Evolutionary conservation across 1,140 invertebrate genomes (phyloP), one percentile per base, ranked within the genome.

Genomic region (Ceratina calcarata): DNA sequence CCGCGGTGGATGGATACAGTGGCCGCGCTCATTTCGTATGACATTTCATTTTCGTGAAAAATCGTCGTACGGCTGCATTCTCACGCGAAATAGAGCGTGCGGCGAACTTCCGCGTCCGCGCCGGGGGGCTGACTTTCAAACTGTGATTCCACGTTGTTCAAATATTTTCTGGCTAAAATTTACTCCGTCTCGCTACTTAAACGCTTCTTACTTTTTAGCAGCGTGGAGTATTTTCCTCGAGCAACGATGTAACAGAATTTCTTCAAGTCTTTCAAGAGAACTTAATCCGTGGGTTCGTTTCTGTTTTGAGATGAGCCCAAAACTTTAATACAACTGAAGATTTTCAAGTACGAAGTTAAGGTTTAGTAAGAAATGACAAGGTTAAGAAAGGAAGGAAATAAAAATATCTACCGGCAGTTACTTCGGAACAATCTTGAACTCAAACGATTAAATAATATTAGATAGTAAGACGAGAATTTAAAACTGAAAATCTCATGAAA

Each of bases 31-130:
- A 81, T 85, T 84, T 84, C 72, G 79, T 64, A 74, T 85, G 82
- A 85, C 83, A 76, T 85, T 85, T 85, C 83, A 85, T 85, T 85
- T 84, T 81, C 72, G 72, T 85, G 78, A 85, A 85, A 85, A 85
- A 85, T 85, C 53, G 67, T 27, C 32, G 68, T 62, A 18, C 67
- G 80, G 78, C 74, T 81, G 37, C 37, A 45, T 67, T 61, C 78
- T 72, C 72, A 60, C 62, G 73, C 64, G 78, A 85, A 85, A 85
- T 85, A 81, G 82, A 84, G 77, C 83, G 71, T 75, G 69, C 62
- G 53, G 18, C 69, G 51, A 83, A 80, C 70, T 81, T 85, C 65
- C 37, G 37, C 37, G 37, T 45, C 37, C 37, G 37, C 55, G 82
- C 24, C 58, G 20, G 7, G 65, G 53, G 72, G 37, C 37, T 45